These are phyloP conservation scores for Oreochromis aureus DNA, from an alignment of 2,113 vertebrate genomes.

Conservation along the genomic window DNA sequence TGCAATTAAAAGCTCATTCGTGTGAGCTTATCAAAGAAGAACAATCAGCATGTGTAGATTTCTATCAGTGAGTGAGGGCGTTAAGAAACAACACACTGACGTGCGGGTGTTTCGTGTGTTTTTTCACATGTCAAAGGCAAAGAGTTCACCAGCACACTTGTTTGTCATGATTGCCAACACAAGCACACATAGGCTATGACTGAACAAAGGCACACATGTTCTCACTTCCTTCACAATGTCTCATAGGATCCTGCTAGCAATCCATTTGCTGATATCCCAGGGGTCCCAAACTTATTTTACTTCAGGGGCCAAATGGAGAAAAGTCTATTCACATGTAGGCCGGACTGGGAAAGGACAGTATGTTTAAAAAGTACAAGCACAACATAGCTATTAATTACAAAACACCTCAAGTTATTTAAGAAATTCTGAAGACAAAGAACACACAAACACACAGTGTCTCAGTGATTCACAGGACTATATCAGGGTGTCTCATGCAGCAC, in stretches of 20 bases:
- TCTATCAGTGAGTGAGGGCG: not conserved
- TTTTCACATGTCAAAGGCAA: not conserved
- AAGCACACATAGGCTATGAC: not conserved
- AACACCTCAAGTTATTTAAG: not conserved
- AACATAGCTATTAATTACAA: not conserved
- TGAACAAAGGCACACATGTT: not conserved
- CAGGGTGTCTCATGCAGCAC: not conserved
- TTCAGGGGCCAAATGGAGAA: not conserved
- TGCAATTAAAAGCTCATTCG: not conserved
- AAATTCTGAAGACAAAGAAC: not conserved
- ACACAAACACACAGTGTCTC: not conserved
- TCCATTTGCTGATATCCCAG: not conserved
- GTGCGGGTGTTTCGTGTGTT: not conserved
- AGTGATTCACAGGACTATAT: not conserved
- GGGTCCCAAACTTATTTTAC: not conserved
- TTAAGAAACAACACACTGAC: not conserved
- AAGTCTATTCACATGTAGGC: not conserved
- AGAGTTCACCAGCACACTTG: not conserved
- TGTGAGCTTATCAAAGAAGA: not conserved
- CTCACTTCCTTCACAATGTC: not conserved
- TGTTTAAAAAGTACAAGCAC: not conserved
- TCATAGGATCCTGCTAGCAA: not conserved
- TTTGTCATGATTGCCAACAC: not conserved
- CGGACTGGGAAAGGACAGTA: not conserved
- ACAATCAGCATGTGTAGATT: not conserved